These are phyloP conservation scores for Mustela nigripes DNA, from an alignment of 2,113 vertebrate species.

Conservation along the genomic window DNA sequence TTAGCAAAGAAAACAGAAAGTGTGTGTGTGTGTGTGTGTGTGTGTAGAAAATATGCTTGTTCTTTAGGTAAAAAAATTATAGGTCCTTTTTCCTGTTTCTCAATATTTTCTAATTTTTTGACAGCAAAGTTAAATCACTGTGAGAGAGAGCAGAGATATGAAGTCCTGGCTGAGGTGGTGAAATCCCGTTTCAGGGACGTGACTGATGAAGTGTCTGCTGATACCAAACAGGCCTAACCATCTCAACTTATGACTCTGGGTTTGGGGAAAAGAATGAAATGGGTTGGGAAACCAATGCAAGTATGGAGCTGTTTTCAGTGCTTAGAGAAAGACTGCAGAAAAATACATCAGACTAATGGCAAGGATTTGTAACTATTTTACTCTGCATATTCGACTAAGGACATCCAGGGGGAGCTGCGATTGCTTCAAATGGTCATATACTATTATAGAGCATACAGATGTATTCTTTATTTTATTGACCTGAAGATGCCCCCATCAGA, in stretches of 20 bases:
- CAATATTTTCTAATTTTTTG: neutral
- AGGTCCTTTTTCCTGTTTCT: neutral
- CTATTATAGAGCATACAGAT: neutral
- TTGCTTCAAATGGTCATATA: neutral
- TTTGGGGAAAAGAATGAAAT: neutral
- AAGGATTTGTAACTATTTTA: neutral
- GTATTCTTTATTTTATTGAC: neutral
- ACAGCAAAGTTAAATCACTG: neutral
- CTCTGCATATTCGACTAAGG: neutral
- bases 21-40: neutral
- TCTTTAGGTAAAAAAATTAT: neutral
- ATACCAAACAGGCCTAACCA: conserved; percentile 50
- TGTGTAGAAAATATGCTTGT: neutral
- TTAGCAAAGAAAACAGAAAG: neutral
- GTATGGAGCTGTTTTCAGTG: neutral
- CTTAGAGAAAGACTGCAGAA: neutral
- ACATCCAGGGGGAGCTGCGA: neutral
- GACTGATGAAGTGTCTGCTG: conserved; percentile 66
- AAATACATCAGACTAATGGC: neutral
- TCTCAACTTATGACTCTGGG: neutral
- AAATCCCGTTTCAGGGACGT: conserved; percentile 21
- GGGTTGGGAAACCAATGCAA: neutral
- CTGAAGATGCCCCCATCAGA: neutral
- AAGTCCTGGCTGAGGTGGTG: neutral
- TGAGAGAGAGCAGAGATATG: neutral